Evolutionary conservation across 1,140 invertebrate species (phyloP).

Genomic region (Penaeus indicus): DNA sequence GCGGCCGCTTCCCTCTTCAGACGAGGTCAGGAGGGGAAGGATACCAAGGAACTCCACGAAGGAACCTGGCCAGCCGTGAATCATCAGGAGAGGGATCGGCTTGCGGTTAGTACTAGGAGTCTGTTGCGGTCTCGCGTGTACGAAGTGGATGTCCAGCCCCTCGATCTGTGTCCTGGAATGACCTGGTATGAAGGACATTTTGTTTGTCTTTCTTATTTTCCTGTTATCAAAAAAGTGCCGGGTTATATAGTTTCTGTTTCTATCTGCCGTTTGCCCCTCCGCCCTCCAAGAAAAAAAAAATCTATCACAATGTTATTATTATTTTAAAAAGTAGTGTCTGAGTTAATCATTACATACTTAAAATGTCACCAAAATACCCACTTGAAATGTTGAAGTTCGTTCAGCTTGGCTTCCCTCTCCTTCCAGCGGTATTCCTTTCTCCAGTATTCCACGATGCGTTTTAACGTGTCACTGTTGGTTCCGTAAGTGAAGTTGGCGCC

Average conservation of each 20-base stretch:
- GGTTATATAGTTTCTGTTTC: no score
- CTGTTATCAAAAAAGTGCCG: no score
- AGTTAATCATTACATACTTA: no score
- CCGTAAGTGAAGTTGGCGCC: slow-evolving; percentile 82
- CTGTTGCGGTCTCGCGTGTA: slow-evolving; percentile 75
- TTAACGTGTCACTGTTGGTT: slow-evolving; percentile 79
- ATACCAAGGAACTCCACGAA: slow-evolving; percentile 87
- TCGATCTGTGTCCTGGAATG: slow-evolving; percentile 71
- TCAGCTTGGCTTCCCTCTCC: slow-evolving; percentile 78
- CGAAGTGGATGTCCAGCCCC: slow-evolving; percentile 82
- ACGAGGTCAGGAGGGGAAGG: slow-evolving; percentile 78
- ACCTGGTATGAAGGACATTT: no score
- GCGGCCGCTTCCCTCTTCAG: slow-evolving; percentile 74
- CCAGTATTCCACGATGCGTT: slow-evolving; percentile 83
- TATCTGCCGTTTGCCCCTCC: no score
- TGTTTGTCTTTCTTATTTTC: no score
- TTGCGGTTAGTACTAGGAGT: background rate
- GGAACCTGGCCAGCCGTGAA: slow-evolving; percentile 94
- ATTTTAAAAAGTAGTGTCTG: no score
- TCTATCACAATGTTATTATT: no score
- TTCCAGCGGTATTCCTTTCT: slow-evolving; percentile 80
- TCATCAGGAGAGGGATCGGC: slow-evolving; percentile 78
- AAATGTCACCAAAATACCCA: no score
- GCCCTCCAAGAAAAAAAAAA: no score
- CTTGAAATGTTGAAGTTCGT: slow-evolving; percentile 80